phyloP scores from a whole-genome alignment of 2,888 invertebrate species.

The Epistrophe grossulariae region DNA sequence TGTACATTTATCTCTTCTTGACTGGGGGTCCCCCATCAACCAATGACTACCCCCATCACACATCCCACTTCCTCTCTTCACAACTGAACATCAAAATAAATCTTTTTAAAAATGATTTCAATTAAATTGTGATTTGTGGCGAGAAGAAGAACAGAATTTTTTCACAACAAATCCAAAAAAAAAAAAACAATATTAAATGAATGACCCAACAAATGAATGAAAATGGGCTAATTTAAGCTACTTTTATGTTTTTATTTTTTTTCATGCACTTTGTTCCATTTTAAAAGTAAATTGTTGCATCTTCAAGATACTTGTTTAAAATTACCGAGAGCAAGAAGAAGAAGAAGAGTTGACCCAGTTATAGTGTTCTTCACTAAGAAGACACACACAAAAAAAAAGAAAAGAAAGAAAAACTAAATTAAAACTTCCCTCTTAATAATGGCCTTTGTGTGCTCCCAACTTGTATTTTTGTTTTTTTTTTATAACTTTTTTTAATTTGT shows the following conservation, averaged over 20 bases:
- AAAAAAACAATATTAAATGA: conserved; percentile 29
- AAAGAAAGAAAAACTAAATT: conserved; percentile 42
- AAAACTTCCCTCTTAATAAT: conserved; percentile 50
- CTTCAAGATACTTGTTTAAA: conserved; percentile 39
- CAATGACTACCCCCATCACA: conserved; percentile 19
- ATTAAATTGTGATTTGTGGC: conserved; percentile 73
- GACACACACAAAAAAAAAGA: neutral
- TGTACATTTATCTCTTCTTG: neutral
- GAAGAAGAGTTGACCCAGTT: conserved; percentile 61
- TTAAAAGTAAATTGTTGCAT: conserved; percentile 59
- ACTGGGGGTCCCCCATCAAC: conserved; percentile 11
- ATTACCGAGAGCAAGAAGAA: conserved; percentile 11
- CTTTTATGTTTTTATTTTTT: conserved; percentile 18
- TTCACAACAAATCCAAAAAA: neutral
- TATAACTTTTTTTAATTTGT: conserved; percentile 31
- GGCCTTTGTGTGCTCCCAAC: conserved; percentile 52
- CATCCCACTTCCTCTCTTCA: neutral
- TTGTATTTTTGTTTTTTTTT: conserved; percentile 28
- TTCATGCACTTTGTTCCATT: conserved; percentile 59
- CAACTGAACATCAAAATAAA: conserved; percentile 55
- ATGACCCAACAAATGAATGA: conserved; percentile 39
- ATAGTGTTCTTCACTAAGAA: neutral
- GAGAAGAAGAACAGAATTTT: conserved; percentile 25
- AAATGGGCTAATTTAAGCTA: conserved; percentile 44
- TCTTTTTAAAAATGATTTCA: conserved; percentile 71